Evolutionary conservation across 2,797 vertebrate species (phyloP).

Genomic region (Acipenser ruthenus): DNA sequence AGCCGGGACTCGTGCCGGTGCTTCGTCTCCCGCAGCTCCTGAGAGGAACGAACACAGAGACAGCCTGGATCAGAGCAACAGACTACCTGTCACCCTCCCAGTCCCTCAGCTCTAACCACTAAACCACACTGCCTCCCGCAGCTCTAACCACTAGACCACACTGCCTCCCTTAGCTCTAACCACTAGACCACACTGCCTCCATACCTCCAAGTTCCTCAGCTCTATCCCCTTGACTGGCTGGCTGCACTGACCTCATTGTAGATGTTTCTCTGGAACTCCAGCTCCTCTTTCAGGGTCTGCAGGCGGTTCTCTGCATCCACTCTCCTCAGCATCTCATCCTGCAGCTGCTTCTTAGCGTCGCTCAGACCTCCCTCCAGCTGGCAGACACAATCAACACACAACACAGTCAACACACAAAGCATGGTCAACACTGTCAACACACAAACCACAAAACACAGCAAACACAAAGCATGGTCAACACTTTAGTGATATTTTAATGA

Average conservation of each 20-base stretch:
- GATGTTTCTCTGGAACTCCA: constrained; percentile 91
- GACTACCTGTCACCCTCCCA: too few relatives aligned
- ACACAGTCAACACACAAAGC: background rate
- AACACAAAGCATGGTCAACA: too few relatives aligned
- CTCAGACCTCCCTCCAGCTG: constrained; percentile 67
- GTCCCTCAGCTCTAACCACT: too few relatives aligned
- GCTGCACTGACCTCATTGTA: constrained; percentile 65
- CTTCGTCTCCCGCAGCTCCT: constrained; percentile 81
- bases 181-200: too few relatives aligned
- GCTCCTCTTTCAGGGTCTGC: constrained; percentile 86
- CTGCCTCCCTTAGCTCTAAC: too few relatives aligned
- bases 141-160: too few relatives aligned
- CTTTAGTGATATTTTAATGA: too few relatives aligned
- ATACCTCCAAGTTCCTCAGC: too few relatives aligned
- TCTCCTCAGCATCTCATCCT: constrained; percentile 89
- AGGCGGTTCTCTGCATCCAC: constrained; percentile 88
- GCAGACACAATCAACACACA: background rate
- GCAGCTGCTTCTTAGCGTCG: constrained; percentile 84
- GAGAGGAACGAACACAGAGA: constrained; percentile 4
- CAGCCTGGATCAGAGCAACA: too few relatives aligned
- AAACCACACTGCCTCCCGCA: too few relatives aligned
- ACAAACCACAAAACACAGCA: background rate
- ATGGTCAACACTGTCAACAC: background rate
- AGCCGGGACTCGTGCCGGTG: constrained; percentile 67
- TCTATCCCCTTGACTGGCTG: background rate